Evolutionary conservation across 2,113 vertebrate species (phyloP), one percentile per base, ranked within the genome.

Genomic region (Pseudopodoces humilis): DNA sequence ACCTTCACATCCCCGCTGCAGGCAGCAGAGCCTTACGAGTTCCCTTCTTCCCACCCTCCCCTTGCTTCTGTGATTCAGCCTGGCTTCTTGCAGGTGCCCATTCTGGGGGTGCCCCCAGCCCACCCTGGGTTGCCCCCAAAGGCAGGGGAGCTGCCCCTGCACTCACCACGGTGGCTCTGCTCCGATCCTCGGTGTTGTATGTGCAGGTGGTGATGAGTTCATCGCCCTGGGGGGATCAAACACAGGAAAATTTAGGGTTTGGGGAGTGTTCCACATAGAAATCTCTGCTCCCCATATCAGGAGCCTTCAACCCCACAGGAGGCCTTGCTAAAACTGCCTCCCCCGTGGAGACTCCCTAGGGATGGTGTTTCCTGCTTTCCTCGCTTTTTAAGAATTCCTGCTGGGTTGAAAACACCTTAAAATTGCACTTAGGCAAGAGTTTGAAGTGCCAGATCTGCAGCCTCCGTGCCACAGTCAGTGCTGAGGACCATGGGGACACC

Each of bases 121-220:
- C 44, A 2, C 50, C 74, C 37, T 11, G 69, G 53, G 46, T 37
- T 46, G 37, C 30, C 60, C 60, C 82, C 10, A 4, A 0, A 3
- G 6, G 11, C 18, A 16, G 27, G 9, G 28, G 33, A 22, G 37
- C 59, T n/a, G 1, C 10, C 53, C 67, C 28, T 5, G 2, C 11
- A 89, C 98, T 99, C 91, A 99, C 99, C 99, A 99, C 98, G 0
- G 99, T 99, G 31, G 97, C 98, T 88, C 72, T 80, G 68, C 56
- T 96, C 90, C 98, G 95, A 58, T 99, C 98, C 83, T 98, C 97
- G 0, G 99, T 99, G 98, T 99, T 99, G 93, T 98, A 99, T 0
- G 98, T 98, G 44, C 99, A 99, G 67, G 98, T 98, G 1, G 99
- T 99, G 88, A 99, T 94, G 35, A 99, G 98, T 58, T 98, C 97